Percentiles rank a stretch among this genome's conserved stretches.
Evolutionary conservation across 2,113 vertebrate genomes (phyloP).

Genomic region (Bubo bubo): DNA sequence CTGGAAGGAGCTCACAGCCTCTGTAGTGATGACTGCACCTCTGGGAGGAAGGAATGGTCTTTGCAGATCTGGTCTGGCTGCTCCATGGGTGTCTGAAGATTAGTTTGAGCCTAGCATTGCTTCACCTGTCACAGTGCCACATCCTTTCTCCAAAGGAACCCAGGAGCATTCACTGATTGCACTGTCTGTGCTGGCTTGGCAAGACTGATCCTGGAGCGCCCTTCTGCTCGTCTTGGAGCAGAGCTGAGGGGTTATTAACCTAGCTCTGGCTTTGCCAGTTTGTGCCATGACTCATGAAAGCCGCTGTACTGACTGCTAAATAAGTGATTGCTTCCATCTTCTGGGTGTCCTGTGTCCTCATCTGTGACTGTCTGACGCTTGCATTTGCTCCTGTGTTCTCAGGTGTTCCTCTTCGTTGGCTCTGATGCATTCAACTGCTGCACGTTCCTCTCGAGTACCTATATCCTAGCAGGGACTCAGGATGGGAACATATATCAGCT

Average conservation of each 20-base stretch:
- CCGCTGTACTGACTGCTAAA: neutral
- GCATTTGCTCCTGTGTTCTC: neutral
- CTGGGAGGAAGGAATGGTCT: neutral
- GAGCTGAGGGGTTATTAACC: neutral
- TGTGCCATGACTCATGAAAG: neutral
- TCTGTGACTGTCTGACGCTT: neutral
- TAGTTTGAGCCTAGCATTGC: neutral
- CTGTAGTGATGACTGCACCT: accelerated
- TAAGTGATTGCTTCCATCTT: neutral
- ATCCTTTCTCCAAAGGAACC: neutral
- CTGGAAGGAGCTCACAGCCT: neutral
- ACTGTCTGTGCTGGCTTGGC: neutral
- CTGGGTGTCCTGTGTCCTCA: neutral
- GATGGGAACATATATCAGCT: slow-evolving; percentile 82
- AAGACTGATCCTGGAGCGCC: too few species aligned
- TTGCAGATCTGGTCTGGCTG: neutral
- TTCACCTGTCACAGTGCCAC: neutral
- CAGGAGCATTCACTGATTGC: neutral
- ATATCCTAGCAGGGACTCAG: slow-evolving; percentile 78
- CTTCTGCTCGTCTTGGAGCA: neutral
- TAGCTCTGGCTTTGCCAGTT: neutral
- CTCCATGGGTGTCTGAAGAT: neutral
- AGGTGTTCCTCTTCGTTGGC: slow-evolving; percentile 79
- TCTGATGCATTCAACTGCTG: slow-evolving; percentile 84
- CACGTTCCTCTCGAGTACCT: slow-evolving; percentile 77